Conservation (phyloP, 2,797 vertebrate genomes). For the Amblyopsis hoosieri region DNA sequence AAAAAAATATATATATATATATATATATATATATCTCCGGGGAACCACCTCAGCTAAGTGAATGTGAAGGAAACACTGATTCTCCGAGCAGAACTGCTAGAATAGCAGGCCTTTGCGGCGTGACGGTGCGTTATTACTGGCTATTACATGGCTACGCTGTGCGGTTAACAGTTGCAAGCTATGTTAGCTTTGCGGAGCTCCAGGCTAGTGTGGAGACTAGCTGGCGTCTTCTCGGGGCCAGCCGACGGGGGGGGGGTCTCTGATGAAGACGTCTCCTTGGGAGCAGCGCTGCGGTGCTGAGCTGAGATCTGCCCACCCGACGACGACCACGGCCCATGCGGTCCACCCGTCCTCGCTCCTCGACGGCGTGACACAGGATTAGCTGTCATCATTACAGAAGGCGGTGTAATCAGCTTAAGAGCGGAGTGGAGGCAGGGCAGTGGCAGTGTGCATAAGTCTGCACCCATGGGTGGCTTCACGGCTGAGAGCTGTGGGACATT, state of each 20-base stretch:
- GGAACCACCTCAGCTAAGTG: background rate
- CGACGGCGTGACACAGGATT: slow-evolving; percentile 76
- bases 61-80: background rate
- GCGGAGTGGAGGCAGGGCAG: slow-evolving; percentile 69
- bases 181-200: slow-evolving; percentile 18
- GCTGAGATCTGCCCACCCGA: slow-evolving; percentile 35
- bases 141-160: slow-evolving; percentile 1
- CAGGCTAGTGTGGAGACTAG: slow-evolving; percentile 41
- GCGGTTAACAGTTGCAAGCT: background rate
- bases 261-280: slow-evolving; percentile 67
- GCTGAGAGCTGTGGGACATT: slow-evolving; percentile 35
- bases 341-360: slow-evolving; percentile 25
- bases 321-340: slow-evolving; percentile 23
- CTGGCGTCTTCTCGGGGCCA: slow-evolving; percentile 53
- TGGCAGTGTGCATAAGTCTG: slow-evolving; percentile 47
- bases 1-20: background rate
- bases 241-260: slow-evolving; percentile 38
- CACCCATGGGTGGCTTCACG: slow-evolving; percentile 21
- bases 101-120: background rate
- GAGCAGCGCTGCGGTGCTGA: slow-evolving; percentile 39
- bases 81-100: background rate
- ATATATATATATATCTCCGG: background rate
- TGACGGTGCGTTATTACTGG: slow-evolving; percentile 16
- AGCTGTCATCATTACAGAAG: slow-evolving; percentile 77
- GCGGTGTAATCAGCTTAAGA: slow-evolving; percentile 76